A percentile compares a stretch with the other conserved stretches of the same genome.
phyloP scores from a whole-genome alignment of 2,888 invertebrate species.

The Clostera curtula region DNA sequence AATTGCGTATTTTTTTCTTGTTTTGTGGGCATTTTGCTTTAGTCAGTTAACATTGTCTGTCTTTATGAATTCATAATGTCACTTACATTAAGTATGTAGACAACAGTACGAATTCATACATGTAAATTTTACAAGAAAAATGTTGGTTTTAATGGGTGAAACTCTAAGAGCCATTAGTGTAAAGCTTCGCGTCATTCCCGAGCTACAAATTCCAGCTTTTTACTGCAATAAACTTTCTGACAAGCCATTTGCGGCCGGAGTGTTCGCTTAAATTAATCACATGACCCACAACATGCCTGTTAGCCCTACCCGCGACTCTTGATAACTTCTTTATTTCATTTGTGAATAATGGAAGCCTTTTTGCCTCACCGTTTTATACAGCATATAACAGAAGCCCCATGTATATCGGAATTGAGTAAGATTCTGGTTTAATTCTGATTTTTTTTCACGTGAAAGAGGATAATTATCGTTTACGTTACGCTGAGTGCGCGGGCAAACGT shows the following conservation, averaged over 20 bases:
- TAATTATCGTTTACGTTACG: too few relatives aligned
- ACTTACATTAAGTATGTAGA: too few relatives aligned
- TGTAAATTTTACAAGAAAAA: conserved; percentile 35
- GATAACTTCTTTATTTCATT: conserved; percentile 49
- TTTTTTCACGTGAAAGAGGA: too few relatives aligned
- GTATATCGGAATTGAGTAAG: too few relatives aligned
- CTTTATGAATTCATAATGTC: too few relatives aligned
- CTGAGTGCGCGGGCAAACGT: too few relatives aligned
- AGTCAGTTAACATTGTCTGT: too few relatives aligned
- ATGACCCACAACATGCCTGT: conserved; percentile 48
- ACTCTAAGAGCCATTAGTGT: conserved; percentile 59
- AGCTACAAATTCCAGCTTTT: conserved; percentile 57
- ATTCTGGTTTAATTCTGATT: too few relatives aligned
- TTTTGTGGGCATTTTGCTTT: too few relatives aligned
- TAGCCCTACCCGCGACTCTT: conserved; percentile 37
- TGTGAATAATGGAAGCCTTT: conserved; percentile 27
- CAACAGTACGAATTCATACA: conserved; percentile 29
- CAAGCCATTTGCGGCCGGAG: conserved; percentile 63
- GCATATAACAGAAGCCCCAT: too few relatives aligned
- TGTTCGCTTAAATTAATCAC: conserved; percentile 64
- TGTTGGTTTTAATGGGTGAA: conserved; percentile 49
- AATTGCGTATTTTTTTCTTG: too few relatives aligned
- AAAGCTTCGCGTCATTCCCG: conserved; percentile 58
- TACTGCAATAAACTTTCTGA: conserved; percentile 69
- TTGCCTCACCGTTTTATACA: conserved; percentile 14